Base-by-base conservation (phyloP, 1,140 invertebrate species). In the Pachyrhynchus sulphureomaculatus region DNA sequence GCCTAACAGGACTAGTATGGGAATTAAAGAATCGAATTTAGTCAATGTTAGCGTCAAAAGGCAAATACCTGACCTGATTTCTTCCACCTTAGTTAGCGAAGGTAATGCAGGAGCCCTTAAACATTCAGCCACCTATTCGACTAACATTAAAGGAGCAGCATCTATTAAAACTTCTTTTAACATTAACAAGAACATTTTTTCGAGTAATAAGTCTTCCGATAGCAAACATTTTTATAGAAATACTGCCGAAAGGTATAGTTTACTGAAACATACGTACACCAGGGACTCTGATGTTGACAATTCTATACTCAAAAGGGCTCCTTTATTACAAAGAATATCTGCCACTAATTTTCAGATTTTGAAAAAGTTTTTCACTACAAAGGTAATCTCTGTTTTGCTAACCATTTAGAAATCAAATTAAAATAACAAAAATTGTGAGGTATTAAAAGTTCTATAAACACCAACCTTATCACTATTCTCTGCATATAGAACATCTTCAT, bases 21-120 rank as follows among this genome's bases (percentile, higher is more conserved):
- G 12, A 37, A 17, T 42, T 20, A 29, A 53, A 23, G 4, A 56
- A 33, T 32, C 24, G 2, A 48, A 48, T 34, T 8, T 15, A 49
- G 57, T 5, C 12, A 64, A 26, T n/a, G n/a, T n/a, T n/a, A n/a
- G 2, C 1, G 8, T 29, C 4, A n/a, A 44, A 36, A 48, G 21
- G 29, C 45, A 21, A 17, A 45, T 68, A 37, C 65, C 72, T 1
- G 68, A 73, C 39, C 51, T 71, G 12, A 63, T 69, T 3, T 71
- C 70, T 3, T 69, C 70, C 2, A 71, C 67, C 21, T 54, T 73
- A 34, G 53, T 56, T 12, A 13, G 10, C 21, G 37, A 56, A 20
- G 53, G 18, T 48, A 15, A 13, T 5, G n/a, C 13, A 5, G 45
- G 6, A 36, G 20, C 15, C 37, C 13, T n/a, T 41, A 41, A 10